Base-by-base conservation (phyloP, 2,888 invertebrate species). In the Polydrusus cervinus region DNA sequence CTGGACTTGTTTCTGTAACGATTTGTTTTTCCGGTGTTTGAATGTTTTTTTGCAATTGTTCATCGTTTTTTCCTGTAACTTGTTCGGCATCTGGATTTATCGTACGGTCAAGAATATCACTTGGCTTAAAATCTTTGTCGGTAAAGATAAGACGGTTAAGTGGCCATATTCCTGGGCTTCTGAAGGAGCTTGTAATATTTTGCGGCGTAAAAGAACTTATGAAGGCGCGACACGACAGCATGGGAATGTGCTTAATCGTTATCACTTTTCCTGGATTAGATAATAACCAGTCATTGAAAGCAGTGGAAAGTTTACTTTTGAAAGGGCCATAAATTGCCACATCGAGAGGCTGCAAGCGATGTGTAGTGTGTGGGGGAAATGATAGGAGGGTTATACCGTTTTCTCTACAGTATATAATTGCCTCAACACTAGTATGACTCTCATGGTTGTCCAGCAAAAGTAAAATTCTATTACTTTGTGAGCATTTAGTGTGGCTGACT, bases 341-440 rank as follows among this genome's bases (percentile, higher is more conserved):
- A 73, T 82, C 83, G 20, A 84, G 69, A 14, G 84, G 84, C 76
- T 85, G 84, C n/a, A 85, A 66, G 60, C 80, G 79, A 76, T 85
- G 84, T 34, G 79, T 79, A 70, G 81, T 82, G 66, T 85, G 84
- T 9, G 84, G 85, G 16, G 84, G 83, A 69, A 86, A 82, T 6
- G 83, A 81, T 25, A 85, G 70, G 61, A 84, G 61, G 30, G 82
- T 73, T 49, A 86, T 81, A 7, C 84, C 84, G 78, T 83, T 81
- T 66, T 82, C 82, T 77, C 81, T 82, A 34, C 80, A 80, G 80
- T 79, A 78, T 68, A 80, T 45, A 20, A 81, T 71, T 34, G 75
- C 79, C 9, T 51, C 55, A 7, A 78, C 47, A 11, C 60, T 55
- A 8, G 53, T 38, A 65, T 75, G 73, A n/a, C 47, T 65, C 34